Evolutionary conservation across 2,113 vertebrate species (phyloP).

Genomic region (Corythoichthys intestinalis): DNA sequence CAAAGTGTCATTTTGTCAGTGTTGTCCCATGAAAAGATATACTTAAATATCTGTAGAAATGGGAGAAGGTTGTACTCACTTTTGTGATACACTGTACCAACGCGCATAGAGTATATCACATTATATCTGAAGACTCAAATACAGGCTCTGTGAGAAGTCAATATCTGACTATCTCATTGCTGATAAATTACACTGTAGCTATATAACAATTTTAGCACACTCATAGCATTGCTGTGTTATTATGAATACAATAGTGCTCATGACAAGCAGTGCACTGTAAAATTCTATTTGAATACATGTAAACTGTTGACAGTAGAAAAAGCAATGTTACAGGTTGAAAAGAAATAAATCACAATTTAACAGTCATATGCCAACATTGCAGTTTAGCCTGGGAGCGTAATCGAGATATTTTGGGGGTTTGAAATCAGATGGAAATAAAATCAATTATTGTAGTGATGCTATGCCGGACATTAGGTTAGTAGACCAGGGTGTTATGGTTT

Average conservation of each 20-base stretch:
- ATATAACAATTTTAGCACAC: background rate
- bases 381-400: background rate
- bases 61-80: too few species aligned
- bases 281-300: background rate
- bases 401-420: background rate
- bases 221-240: background rate
- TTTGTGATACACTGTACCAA: too few species aligned
- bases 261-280: background rate
- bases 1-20: too few species aligned
- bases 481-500: background rate
- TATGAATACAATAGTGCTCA: background rate
- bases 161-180: too few species aligned
- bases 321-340: background rate
- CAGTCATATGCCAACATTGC: background rate
- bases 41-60: too few species aligned
- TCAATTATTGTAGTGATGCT: background rate
- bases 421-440: background rate
- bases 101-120: too few species aligned
- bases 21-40: too few species aligned
- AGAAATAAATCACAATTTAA: background rate
- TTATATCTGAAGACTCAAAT: too few species aligned
- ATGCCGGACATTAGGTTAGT: background rate
- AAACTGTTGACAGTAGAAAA: background rate
- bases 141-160: too few species aligned
- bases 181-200: too few species aligned